Evolutionary conservation across 2,113 vertebrate species (phyloP), one percentile per base, ranked within the genome.

Genomic region (Mystacornis crossleyi): DNA sequence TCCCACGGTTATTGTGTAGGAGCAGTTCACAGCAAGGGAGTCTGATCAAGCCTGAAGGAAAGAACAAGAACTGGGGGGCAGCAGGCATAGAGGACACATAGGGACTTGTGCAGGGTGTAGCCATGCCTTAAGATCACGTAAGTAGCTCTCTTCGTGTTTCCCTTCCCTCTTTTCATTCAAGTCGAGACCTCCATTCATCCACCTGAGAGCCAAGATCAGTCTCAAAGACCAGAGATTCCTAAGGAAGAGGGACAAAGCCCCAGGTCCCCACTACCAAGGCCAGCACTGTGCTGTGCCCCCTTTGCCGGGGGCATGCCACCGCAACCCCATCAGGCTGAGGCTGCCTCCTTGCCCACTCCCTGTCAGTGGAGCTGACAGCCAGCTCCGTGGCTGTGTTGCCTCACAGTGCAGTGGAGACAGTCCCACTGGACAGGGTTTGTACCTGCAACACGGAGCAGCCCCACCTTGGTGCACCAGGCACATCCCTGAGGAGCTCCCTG

Each of bases 391-490:
- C 53, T 67, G 18, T 54, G 47, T 1, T 70, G 9, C 12, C 40
- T 26, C 28, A 53, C 18, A 14, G 51, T 12, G 18, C 20, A 40
- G 57, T 2, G 6, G 15, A 36, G 13, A 23, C 25, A 29, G 31
- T 36, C 38, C 61, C 18, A 28, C 20, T 4, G 14, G 17, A 86
- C 48, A 40, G 28, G 18, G 12, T 9, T 79, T 0, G 0, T n/a
- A 20, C 47, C 55, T 58, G 23, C 1, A 3, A 50, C 8, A 29
- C 0, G 0, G 58, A 69, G 34, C 77, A 77, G 38, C 11, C 31
- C 16, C 8, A 3, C 0, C 47, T 25, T 45, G 40, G 18, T 58
- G 43, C 48, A 42, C 17, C 4, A 6, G 50, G 24, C 19, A 47
- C 50, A 65, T 8, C 13, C 9, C 65, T 73, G n/a, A 31, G 20